Evolutionary conservation across 2,888 invertebrate species (phyloP).

Genomic region (Parascotia fuliginaria): DNA sequence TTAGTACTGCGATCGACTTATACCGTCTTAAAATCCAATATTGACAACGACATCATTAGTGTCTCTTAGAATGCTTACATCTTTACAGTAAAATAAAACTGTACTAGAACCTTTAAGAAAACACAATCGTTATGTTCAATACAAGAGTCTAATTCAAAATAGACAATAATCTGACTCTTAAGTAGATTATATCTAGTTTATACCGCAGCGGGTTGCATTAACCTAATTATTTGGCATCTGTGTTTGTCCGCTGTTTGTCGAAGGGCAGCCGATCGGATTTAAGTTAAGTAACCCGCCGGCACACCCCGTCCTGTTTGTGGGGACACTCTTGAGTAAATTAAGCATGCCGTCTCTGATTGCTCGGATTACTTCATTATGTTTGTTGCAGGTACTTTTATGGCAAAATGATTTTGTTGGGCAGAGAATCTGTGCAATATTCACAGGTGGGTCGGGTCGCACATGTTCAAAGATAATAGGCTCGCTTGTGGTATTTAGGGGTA

Average conservation of each 20-base stretch:
- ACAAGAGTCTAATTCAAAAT: background rate
- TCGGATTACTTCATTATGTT: too few relatives aligned
- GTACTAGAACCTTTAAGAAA: background rate
- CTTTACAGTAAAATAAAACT: too few relatives aligned
- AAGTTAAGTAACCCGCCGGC: constrained; percentile 44
- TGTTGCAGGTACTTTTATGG: too few relatives aligned
- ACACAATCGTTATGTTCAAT: background rate
- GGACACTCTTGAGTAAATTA: constrained; percentile 26
- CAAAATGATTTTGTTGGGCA: too few relatives aligned
- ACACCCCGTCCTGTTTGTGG: background rate
- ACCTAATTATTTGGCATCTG: constrained; percentile 24
- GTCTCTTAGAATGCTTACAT: too few relatives aligned
- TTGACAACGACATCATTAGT: background rate
- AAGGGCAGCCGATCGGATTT: constrained; percentile 47
- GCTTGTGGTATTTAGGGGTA: too few relatives aligned
- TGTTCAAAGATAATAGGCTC: too few relatives aligned
- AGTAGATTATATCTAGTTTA: constrained; percentile 4
- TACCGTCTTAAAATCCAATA: constrained; percentile 18
- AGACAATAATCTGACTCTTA: background rate
- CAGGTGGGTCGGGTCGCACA: too few relatives aligned
- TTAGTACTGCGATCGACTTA: constrained; percentile 7
- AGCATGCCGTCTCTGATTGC: constrained; percentile 20
- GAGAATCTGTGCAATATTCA: too few relatives aligned
- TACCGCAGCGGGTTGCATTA: constrained; percentile 1
- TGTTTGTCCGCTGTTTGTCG: constrained; percentile 23